Base-by-base conservation (phyloP, 2,797 vertebrate genomes). In the Ammospiza maritima region DNA sequence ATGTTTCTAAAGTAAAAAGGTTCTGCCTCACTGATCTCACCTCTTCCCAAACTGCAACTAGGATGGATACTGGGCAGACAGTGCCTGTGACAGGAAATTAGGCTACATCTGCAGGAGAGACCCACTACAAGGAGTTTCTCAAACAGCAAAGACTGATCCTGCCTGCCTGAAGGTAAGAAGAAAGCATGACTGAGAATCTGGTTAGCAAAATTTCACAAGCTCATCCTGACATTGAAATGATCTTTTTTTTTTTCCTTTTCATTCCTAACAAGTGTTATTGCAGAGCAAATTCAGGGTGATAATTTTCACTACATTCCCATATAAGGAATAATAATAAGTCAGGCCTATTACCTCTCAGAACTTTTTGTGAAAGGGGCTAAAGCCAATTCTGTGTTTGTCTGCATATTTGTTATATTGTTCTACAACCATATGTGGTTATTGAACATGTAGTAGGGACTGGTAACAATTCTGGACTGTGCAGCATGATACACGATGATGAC, bases 51-150 rank as follows among this genome's bases (percentile, higher is more conserved):
- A 87, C n/a, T n/a, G 11, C 57, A 53, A 32, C 9, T 92, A 99
- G 99, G 98, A 98, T 50, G 99, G 98, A 22, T 98, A 96, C 83
- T 99, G 99, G 99, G 98, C 98, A 26, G 99, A 99, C 92, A 93
- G 98, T 75, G 82, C 97, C 77, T 99, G 99, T 94, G 98, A 99
- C 71, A 98, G 92, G 44, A 88, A 96, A 5, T 93, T 97, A 45
- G 98, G 98, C 15, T 99, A 98, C 85, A 98, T 99, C 65, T 99
- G 99, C 93, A 99, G 98, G 97, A 99, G 96, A 95, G 98, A 97
- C 79, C 97, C 98, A 25, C 97, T 98, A 40, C 95, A 78, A 27
- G 97, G 92, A 70, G 92, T 62, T 80, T 60, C 96, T 81, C 98
- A 96, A 23, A 18, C 44, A 29, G 81, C 96, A 11, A 96, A 97